Conservation (phyloP, 2,888 invertebrate species). For the Phyllotreta cruciferae region DNA sequence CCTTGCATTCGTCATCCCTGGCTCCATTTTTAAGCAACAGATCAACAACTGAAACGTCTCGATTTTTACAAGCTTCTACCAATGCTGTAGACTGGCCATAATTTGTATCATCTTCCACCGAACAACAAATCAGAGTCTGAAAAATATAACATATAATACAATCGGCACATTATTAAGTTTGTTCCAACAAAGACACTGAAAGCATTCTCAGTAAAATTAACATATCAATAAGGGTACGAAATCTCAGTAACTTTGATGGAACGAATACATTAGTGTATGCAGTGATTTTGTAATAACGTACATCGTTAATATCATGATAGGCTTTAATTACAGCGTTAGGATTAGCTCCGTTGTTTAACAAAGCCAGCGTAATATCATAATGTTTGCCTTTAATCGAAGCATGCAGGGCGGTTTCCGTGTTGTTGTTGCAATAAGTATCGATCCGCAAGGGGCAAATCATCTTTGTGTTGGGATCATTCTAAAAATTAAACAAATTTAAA, state of each 20-base stretch:
- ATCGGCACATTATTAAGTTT: neutral
- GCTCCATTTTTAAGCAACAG: slow-evolving; percentile 82
- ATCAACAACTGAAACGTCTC: slow-evolving; percentile 77
- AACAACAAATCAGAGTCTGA: slow-evolving; percentile 55
- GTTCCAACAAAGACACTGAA: neutral
- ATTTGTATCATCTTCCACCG: slow-evolving; percentile 62
- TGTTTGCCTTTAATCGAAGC: slow-evolving; percentile 81
- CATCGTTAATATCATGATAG: slow-evolving; percentile 59
- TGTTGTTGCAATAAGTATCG: slow-evolving; percentile 77
- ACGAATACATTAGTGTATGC: too few species aligned
- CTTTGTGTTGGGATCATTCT: slow-evolving; percentile 53
- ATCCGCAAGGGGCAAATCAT: slow-evolving; percentile 74
- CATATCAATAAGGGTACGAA: neutral
- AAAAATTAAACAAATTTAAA: slow-evolving; percentile 20
- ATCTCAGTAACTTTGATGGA: too few species aligned
- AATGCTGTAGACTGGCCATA: slow-evolving; percentile 65
- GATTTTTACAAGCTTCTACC: slow-evolving; percentile 73
- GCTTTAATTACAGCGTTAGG: slow-evolving; percentile 75
- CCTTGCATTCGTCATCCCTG: slow-evolving; percentile 84
- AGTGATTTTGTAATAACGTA: slow-evolving; percentile 32
- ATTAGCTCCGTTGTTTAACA: slow-evolving; percentile 82
- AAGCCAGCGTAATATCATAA: slow-evolving; percentile 71
- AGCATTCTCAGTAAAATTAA: neutral
- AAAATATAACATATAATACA: slow-evolving; percentile 24
- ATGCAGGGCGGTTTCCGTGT: slow-evolving; percentile 83